Conservation (phyloP, 2,797 vertebrate genomes). For the Phaenicophaeus curvirostris region DNA sequence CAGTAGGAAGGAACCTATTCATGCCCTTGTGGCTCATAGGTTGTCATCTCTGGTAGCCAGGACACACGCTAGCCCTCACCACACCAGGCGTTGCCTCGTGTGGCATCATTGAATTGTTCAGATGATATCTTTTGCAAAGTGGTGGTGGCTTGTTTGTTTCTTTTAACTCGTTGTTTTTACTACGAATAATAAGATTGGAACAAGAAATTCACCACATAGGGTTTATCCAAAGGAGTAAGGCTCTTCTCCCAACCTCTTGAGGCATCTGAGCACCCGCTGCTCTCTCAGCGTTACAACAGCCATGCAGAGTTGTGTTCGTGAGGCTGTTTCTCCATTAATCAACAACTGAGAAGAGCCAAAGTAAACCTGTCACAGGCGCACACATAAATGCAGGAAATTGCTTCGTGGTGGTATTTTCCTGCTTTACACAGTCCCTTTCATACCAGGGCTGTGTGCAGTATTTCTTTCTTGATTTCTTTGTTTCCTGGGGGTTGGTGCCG, state of each 20-base stretch:
- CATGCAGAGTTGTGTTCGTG: background rate
- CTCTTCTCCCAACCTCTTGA: background rate
- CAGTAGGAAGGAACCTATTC: background rate
- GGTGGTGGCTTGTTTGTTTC: background rate
- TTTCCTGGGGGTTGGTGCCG: background rate
- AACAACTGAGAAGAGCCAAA: background rate
- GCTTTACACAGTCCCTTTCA: background rate
- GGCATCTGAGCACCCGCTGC: background rate
- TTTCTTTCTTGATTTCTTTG: background rate
- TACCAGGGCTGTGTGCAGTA: accelerated
- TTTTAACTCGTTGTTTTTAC: background rate
- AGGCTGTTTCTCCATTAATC: background rate
- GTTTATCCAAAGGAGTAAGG: background rate
- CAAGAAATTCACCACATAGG: background rate
- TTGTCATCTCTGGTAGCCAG: background rate
- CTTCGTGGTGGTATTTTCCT: background rate
- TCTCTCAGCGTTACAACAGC: background rate
- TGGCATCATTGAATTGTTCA: background rate
- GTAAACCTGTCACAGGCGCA: background rate
- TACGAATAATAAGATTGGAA: background rate
- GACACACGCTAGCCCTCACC: background rate
- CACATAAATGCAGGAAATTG: background rate
- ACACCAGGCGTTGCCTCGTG: background rate
- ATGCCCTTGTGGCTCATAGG: background rate
- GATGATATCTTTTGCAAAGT: background rate